phyloP scores from a whole-genome alignment of 2,113 vertebrate species.

The Blennius ocellaris region DNA sequence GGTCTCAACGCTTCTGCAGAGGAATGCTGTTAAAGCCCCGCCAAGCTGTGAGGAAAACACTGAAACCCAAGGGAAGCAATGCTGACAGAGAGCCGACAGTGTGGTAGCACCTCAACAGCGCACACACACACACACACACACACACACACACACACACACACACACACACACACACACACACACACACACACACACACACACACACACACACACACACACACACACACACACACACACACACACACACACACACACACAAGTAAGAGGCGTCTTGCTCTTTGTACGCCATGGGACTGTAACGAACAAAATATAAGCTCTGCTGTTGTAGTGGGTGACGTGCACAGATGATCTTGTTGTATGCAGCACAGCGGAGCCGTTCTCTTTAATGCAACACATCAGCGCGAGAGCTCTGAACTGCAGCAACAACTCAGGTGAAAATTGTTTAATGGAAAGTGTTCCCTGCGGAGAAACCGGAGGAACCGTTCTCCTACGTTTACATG shows the following conservation, averaged over 20 bases:
- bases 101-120: slow-evolving; percentile 70
- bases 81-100: slow-evolving; percentile 71
- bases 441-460: slow-evolving; percentile 49
- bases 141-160: slow-evolving; percentile 34
- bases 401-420: slow-evolving; percentile 21
- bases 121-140: slow-evolving; percentile 52
- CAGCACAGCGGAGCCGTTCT: slow-evolving; percentile 42
- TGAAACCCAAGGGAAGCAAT: slow-evolving; percentile 68
- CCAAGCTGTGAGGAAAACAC: slow-evolving; percentile 73
- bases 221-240: slow-evolving; percentile 29
- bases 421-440: slow-evolving; percentile 25
- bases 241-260: slow-evolving; percentile 37
- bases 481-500: slow-evolving; percentile 3
- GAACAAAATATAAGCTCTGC: slow-evolving; percentile 39
- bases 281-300: slow-evolving; percentile 52
- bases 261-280: slow-evolving; percentile 36
- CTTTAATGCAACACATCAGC: slow-evolving; percentile 33
- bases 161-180: slow-evolving; percentile 18
- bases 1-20: slow-evolving; percentile 51
- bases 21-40: slow-evolving; percentile 63
- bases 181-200: slow-evolving; percentile 35
- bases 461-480: slow-evolving; percentile 21
- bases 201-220: slow-evolving; percentile 52
- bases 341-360: slow-evolving; percentile 53
- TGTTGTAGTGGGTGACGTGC: slow-evolving; percentile 60